Evolutionary conservation across 2,888 invertebrate species (phyloP), one percentile per base, ranked within the genome.

Genomic region (Hirtodrosophila confusa): DNA sequence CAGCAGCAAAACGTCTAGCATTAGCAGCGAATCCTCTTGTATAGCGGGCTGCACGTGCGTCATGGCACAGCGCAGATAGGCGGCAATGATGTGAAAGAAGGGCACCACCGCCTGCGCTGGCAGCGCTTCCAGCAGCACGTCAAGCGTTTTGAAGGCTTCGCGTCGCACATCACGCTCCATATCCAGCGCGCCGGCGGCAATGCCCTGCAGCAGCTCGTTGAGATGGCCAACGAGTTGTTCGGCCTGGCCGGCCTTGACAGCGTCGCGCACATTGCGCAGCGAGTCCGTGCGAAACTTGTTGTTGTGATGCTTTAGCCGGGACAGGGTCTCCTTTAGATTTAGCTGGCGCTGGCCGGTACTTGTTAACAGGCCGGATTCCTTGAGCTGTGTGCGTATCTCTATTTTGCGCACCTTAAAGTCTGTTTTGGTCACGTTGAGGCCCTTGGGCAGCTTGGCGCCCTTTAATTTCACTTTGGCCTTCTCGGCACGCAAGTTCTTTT

Each of bases 401-500:
- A 98, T 97, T 88, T 97, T 96, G 86, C 96, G 96, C 0, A 97
- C 94, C 93, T 97, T 97, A 86, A 98, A 98, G 80, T 95, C 94
- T 0, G 97, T 95, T 90, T 97, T 95, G 0, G 98, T 98, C 4
- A 97, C 94, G 93, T 98, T 98, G 51, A 95, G 94, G 6, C 97
- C 97, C 92, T 97, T 98, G 0, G 96, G 96, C 51, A 98, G 91
- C 90, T 95, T 94, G 62, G 95, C 95, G 17, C 94, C 93, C 92
- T 97, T 98, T 33, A 98, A 91, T 90, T 98, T 97, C 0, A 96
- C 95, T 93, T 98, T 98, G 0, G 96, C 94, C 89, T 97, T 98
- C 90, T 98, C 98, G 0, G 95, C 94, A 78, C 96, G 96, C 3
- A 96, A 91, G 80, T 95, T 94, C 88, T 96, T 97, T 88, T 95